Base-by-base conservation (phyloP, 2,797 vertebrate genomes). In the Micrastur ruficollis region DNA sequence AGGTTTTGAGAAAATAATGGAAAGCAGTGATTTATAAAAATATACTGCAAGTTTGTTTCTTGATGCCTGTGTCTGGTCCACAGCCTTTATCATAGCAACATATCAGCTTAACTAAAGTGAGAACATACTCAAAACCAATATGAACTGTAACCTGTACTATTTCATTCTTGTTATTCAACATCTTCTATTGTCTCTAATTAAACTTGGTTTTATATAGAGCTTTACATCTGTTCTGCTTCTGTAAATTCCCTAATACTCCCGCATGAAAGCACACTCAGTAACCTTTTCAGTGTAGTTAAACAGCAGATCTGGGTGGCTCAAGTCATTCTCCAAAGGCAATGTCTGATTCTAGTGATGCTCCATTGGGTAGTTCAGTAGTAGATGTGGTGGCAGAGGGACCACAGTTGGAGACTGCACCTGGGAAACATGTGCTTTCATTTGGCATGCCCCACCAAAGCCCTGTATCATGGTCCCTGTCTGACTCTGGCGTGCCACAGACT, bases 401-500 rank as follows among this genome's bases (percentile, higher is more conserved):
- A 44, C 22, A 47, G 26, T 1, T 49, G 63, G 12, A 68, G n/a
- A 23, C 15, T 29, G 19, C 36, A 25, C 23, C 50, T 71, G 15
- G 26, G 31, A 70, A 70, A 38, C 1, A 1, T n/a, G 19, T n/a
- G 12, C 4, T 58, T 9, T 25, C 9, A 5, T 78, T 78, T 78
- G 19, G 11, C 25, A 44, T 2, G 7, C 31, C 10, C 26, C 22
- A n/a, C 23, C 11, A 63, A 56, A 78, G 19, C 4, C 19, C 32
- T 4, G 2, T 32, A 50, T 44, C 1, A 1, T 8, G 23, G 23
- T 44, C 11, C 22, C 19, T 63, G 56, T 44, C 53, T 52, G 26
- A 32, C 25, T 61, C 40, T 26, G 47, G 55, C 1, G 1, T 22
- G 26, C 11, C 18, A 44, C 1, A 1, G 22, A 32, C 6, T 6